Conservation (phyloP, 2,797 vertebrate genomes). For the Notolabrus celidotus region DNA sequence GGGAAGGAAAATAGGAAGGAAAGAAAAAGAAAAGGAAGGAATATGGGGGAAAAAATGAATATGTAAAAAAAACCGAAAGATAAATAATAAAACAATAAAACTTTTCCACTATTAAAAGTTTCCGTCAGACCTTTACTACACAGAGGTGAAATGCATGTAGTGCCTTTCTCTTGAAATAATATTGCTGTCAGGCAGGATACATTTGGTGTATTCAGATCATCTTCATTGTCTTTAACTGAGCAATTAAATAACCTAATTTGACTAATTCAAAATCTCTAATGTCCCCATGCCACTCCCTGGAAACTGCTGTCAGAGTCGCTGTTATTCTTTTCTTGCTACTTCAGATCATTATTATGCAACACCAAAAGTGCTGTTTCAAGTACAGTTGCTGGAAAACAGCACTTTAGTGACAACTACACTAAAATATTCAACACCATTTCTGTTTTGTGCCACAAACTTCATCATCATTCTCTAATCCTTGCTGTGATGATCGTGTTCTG, state of each 20-base stretch:
- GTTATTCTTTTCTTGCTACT: neutral
- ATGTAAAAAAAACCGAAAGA: too few species aligned
- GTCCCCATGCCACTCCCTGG: neutral
- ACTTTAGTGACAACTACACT: neutral
- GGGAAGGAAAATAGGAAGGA: too few species aligned
- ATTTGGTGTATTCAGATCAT: too few species aligned
- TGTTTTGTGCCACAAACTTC: neutral
- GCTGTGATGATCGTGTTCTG: neutral
- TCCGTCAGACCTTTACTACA: too few species aligned
- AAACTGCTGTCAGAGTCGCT: neutral
- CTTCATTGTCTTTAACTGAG: too few species aligned
- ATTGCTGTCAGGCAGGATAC: too few species aligned
- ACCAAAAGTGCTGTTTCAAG: neutral
- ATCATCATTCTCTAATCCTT: neutral
- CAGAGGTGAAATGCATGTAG: too few species aligned
- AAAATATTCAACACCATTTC: neutral
- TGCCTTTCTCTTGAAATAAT: too few species aligned
- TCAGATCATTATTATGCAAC: neutral
- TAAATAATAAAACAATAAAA: too few species aligned
- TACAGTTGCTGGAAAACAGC: neutral
- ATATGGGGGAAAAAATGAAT: too few species aligned
- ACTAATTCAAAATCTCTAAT: neutral
- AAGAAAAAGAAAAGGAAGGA: too few species aligned
- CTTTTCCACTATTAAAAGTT: too few species aligned
- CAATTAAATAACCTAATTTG: neutral